phyloP scores from a whole-genome alignment of 2,113 vertebrate species.

The Perca fluviatilis region DNA sequence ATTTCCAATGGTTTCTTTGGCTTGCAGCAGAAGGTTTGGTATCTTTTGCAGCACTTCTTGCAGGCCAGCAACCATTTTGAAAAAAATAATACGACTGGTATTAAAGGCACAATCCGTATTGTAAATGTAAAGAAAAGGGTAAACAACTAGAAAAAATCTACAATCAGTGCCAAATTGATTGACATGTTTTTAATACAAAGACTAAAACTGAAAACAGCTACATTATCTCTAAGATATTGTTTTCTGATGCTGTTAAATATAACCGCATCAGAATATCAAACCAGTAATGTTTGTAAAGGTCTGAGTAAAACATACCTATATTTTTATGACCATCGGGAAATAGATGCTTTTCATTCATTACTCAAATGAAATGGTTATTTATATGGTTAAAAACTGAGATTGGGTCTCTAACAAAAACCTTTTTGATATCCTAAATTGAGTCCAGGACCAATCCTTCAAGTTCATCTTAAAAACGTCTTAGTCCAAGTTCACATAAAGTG shows the following conservation, averaged over 20 bases:
- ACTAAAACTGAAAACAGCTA: not conserved
- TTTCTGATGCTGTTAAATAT: not conserved
- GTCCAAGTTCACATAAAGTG: slow-evolving; percentile 22
- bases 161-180: not conserved
- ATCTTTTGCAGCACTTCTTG: not conserved
- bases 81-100: not conserved
- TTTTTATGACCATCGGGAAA: not conserved
- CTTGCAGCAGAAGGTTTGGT: slow-evolving; percentile 5
- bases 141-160: not conserved
- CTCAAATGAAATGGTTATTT: not conserved
- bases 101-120: slow-evolving; percentile 42
- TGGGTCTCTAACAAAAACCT: not conserved
- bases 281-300: not conserved
- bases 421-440: not conserved
- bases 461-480: not conserved
- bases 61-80: not conserved
- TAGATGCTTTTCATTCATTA: not conserved
- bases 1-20: slow-evolving; percentile 20
- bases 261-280: not conserved
- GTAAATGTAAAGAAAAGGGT: slow-evolving; percentile 5
- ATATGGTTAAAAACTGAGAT: not conserved
- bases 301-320: not conserved
- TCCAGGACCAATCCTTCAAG: not conserved
- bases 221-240: not conserved
- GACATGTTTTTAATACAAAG: not conserved